Evolutionary conservation across 2,888 invertebrate genomes (phyloP), one percentile per base, ranked within the genome.

Genomic region (Eugnorisma glareosa): DNA sequence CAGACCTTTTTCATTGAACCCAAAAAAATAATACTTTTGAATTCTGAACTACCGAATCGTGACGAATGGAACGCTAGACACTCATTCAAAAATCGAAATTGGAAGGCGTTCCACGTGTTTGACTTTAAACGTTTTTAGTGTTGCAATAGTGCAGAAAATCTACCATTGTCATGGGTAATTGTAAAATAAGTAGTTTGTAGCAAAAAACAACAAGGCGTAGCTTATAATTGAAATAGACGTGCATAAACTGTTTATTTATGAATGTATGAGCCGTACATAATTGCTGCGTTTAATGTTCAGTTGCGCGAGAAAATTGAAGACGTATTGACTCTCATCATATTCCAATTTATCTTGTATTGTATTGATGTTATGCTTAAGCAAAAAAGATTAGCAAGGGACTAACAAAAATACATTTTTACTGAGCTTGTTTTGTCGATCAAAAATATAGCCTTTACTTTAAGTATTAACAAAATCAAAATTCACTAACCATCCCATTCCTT

Each of bases 31-130:
- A 90, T 73, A 81, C 91, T 91, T 90, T 93, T 89, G 89, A 93
- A 94, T 92, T 93, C 91, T 89, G 91, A 93, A 93, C 91, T 89
- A 88, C 89, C 82, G 89, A 92, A 92, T 91, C 93, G 94, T 93
- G 92, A 93, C 95, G 94, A 94, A 95, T 93, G 89, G 86, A 91
- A 86, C 89, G 83, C 86, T 89, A 86, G 28, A 67, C 87, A 91
- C 83, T 90, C 90, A 91, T 92, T 92, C 92, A 92, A 87, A 90
- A 92, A 93, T 93, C 89, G 90, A 94, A 93, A 92, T 94, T 94
- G 82, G 95, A 94, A 95, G 93, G 95, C 95, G 95, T 94, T 94
- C 90, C 93, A 92, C 92, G 91, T 92, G 92, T 94, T 95, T 95
- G 94, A 95, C 94, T 95, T 94, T 89, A 90, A 61, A 91, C 91